A percentile compares a stretch with the other conserved stretches of the same genome.
Evolutionary conservation across 2,888 invertebrate genomes (phyloP).

Genomic region (Melitaea athalia): DNA sequence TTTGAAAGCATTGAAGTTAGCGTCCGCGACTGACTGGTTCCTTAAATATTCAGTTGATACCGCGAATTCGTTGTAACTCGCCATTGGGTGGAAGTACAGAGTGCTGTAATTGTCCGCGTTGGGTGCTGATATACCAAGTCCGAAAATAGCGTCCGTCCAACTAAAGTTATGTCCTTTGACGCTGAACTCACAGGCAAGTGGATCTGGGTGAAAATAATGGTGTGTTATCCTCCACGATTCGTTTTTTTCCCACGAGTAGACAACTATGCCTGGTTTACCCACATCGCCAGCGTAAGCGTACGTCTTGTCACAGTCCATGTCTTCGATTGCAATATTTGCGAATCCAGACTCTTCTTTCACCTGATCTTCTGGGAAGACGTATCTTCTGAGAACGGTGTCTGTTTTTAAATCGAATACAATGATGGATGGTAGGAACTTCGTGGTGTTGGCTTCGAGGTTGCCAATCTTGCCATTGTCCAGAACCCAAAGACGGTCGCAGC

Average conservation of each 20-base stretch:
- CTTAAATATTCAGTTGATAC: conserved; percentile 87
- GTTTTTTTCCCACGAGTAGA: conserved; percentile 88
- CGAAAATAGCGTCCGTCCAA: conserved; percentile 91
- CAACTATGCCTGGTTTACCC: conserved; percentile 86
- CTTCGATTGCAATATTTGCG: conserved; percentile 90
- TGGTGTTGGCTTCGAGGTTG: conserved; percentile 75
- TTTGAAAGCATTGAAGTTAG: conserved; percentile 85
- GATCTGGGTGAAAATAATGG: conserved; percentile 87
- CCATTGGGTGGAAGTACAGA: conserved; percentile 90
- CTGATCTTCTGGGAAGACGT: conserved; percentile 84
- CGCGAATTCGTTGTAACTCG: conserved; percentile 88
- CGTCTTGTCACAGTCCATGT: conserved; percentile 86
- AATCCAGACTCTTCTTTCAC: conserved; percentile 86
- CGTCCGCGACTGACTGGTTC: conserved; percentile 80
- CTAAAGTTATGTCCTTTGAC: conserved; percentile 87
- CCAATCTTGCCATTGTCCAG: conserved; percentile 88
- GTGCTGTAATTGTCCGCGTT: conserved; percentile 86
- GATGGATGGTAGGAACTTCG: conserved; percentile 83
- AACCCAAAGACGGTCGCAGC: conserved; percentile 90
- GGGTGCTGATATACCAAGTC: conserved; percentile 86
- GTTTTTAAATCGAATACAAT: conserved; percentile 88
- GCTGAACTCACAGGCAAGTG: conserved; percentile 87
- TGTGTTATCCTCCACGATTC: conserved; percentile 89
- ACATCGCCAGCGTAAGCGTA: conserved; percentile 88
- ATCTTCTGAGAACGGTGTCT: conserved; percentile 86